phyloP scores from a whole-genome alignment of 2,113 vertebrate genomes.

The Phyllopteryx taeniolatus region DNA sequence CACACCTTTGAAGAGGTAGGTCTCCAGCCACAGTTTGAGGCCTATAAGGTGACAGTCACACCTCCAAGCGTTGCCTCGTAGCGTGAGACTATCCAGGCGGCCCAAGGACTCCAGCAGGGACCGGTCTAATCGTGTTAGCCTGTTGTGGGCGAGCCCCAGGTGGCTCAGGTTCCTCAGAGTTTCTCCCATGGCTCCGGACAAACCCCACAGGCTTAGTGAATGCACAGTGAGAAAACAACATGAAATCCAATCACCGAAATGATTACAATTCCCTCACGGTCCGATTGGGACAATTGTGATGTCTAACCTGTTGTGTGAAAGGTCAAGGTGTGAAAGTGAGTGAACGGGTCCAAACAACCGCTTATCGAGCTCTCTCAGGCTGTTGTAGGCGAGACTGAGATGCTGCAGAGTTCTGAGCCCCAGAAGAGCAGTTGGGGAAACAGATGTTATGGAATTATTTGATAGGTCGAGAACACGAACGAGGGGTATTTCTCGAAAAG shows the following conservation, averaged over 20 bases:
- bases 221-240: neutral
- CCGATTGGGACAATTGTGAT: neutral
- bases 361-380: constrained; percentile 84
- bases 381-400: constrained; percentile 86
- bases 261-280: neutral
- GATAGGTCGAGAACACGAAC: constrained; percentile 85
- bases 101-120: constrained; percentile 83
- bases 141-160: constrained; percentile 83
- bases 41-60: constrained; percentile 89
- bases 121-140: constrained; percentile 81
- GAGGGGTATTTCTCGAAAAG: constrained; percentile 78
- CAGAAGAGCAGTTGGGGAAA: constrained; percentile 81
- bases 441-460: constrained; percentile 86
- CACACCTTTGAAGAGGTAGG: constrained; percentile 90
- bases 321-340: constrained; percentile 83
- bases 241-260: neutral
- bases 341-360: constrained; percentile 80
- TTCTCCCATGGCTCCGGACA: constrained; percentile 81
- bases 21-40: constrained; percentile 96
- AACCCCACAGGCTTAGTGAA: constrained; percentile 68
- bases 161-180: constrained; percentile 83
- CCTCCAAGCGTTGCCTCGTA: constrained; percentile 89
- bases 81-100: constrained; percentile 79
- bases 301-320: constrained; percentile 84
- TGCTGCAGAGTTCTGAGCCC: constrained; percentile 79